Evolutionary conservation across 1,140 invertebrate species (phyloP), one percentile per base, ranked within the genome.

Genomic region (Hypsibius dujardini): DNA sequence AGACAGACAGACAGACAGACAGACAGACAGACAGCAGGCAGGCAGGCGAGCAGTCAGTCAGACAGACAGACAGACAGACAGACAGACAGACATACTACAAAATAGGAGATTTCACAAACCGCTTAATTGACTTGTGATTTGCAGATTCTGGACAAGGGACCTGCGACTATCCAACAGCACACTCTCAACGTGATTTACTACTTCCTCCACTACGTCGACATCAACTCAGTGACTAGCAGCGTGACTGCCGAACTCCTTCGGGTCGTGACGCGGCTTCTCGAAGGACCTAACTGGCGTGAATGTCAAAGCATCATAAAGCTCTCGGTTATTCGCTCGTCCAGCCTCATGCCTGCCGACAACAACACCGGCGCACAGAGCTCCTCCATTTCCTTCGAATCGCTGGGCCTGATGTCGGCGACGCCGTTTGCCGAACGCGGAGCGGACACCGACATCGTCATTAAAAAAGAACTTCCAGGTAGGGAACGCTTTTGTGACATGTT

Each of bases 251-350:
- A 98, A 81, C 82, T 98, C 1, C 81, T 98, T 46, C 80, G 89
- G 71, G 88, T 92, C n/a, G 90, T 97, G 73, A 88, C 90, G 42
- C 92, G 92, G 83, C 93, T 95, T 78, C 86, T 96, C 70, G 91
- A 96, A 87, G 90, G 90, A 2, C 82, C 85, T 1, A 89, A 95
- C 78, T 97, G 92, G 87, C 93, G 90, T 78, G 95, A 98, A 81
- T 89, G 95, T 0, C 82, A 96, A 75, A 93, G 95, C 82, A 95
- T 98, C 71, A 78, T 98, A 28, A 98, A 98, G 80, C 81, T 96
- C 60, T 90, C 96, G 28, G 93, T 98, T 3, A 94, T 91, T 1
- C 84, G 92, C 72, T 97, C 92, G 46, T 98, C 94, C 1, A 81
- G 82, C 2, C 78, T 86, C 7, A 7, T 67, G 7, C 62, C 62